Base-by-base conservation (phyloP, 2,113 vertebrate species). In the Nibea coibor region DNA sequence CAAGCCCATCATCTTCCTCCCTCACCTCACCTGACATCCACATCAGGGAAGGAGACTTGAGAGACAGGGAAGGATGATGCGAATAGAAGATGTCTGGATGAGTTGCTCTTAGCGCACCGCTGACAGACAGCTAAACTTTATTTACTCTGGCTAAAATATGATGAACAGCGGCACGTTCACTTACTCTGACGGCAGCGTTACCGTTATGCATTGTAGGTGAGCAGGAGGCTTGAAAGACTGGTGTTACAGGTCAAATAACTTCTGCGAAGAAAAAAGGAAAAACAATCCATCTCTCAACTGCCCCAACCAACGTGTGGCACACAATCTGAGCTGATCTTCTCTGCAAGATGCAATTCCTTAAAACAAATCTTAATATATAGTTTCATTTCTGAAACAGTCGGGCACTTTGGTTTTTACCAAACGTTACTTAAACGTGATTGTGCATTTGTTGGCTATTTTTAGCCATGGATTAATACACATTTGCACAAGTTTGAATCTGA, bases 1-100 rank as follows among this genome's bases (percentile, higher is more conserved):
- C 83, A 75, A 80, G 80, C 64, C 54, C 75, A 78, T 93, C 88
- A 88, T 90, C 87, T 83, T 82, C 80, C 77, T 85, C 80, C 54
- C n/a, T 87, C 64, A 47, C 77, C 68, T 81, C 58, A 58, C 53
- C 78, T 77, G 80, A 81, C 51, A 57, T 56, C 48, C 53, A 58
- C 71, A 65, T 57, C 69, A 28, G 58, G 68, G 59, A 62, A 11
- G 10, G n/a, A 59, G 58, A 56, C 53, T 11, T 4, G 5, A 48
- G 24, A 22, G 14, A 61, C 43, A 20, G 67, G 39, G 64, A 24
- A 61, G 71, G 43, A 58, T 45, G 59, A 72, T 20, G 22, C 61
- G 45, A 59, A 59, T 10, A 35, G 57, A 82, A 14, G 81, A 58
- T 10, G 50, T 0, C 57, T 68, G 54, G 42, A 22, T 51, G 70